Evolutionary conservation across 2,888 invertebrate genomes (phyloP).

Genomic region (Nudaria mundana): DNA sequence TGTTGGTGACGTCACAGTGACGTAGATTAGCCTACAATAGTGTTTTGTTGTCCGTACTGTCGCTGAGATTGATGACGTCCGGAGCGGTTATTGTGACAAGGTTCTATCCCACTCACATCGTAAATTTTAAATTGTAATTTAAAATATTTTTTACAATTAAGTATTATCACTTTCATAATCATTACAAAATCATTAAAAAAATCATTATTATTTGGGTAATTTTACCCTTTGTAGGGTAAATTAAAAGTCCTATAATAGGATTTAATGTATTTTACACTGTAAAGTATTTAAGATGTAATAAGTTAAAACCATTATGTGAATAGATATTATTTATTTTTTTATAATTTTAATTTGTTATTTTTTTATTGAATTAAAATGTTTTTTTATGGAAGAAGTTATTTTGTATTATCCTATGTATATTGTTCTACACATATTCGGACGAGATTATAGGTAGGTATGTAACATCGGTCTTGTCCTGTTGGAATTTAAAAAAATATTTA

Average conservation of each 20-base stretch:
- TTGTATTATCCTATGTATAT: too few species aligned
- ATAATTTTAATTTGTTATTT: slow-evolving; percentile 32
- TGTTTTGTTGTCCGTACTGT: too few species aligned
- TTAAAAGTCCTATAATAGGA: slow-evolving; percentile 64
- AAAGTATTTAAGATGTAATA: slow-evolving; percentile 37
- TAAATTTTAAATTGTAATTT: neutral
- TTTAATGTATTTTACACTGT: slow-evolving; percentile 41
- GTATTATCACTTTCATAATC: neutral
- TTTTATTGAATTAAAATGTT: slow-evolving; percentile 33
- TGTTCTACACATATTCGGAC: too few species aligned
- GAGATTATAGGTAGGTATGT: too few species aligned
- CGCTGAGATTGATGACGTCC: too few species aligned
- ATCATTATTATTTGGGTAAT: neutral
- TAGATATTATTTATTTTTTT: slow-evolving; percentile 34
- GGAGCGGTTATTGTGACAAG: too few species aligned
- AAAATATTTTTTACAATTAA: neutral
- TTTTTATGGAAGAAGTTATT: slow-evolving; percentile 13
- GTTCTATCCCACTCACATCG: too few species aligned
- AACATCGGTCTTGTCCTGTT: too few species aligned
- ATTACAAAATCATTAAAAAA: neutral
- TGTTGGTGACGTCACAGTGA: too few species aligned
- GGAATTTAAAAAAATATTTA: too few species aligned
- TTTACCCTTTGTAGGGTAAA: slow-evolving; percentile 6
- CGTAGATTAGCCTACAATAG: too few species aligned
- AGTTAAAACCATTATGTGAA: slow-evolving; percentile 13